Evolutionary conservation across 2,888 invertebrate genomes (phyloP), one percentile per base, ranked within the genome.

Genomic region (Bibio marci): DNA sequence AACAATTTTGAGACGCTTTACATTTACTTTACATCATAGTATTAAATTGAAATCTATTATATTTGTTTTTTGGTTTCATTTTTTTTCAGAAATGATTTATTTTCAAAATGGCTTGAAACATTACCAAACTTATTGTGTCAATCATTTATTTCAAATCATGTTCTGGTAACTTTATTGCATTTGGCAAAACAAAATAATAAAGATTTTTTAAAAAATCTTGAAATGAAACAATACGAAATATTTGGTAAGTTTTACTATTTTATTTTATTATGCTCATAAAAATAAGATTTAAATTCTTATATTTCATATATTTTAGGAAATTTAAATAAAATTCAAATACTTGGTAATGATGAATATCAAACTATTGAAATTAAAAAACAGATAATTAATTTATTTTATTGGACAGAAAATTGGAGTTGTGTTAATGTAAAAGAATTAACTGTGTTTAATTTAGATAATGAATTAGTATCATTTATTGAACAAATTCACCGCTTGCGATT

Each of bases 101-200:
- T 69, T 51, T 53, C 62, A 33, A 50, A 49, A 10, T 74, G 75
- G 67, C 53, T 75, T 1, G 54, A 56, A 41, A 64, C 64, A 41
- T 52, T 76, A 44, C 73, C 76, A 0, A 63, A 69, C 43, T 62
- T 74, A 42, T 56, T 78, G 35, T 58, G 60, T 8, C 52, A 70
- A 42, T 57, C 64, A n/a, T 51, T 62, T 30, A 59, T 77, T 7
- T 64, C 65, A 30, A 52, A 61, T 30, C 59, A 67, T 47, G 67
- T 69, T 4, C 52, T 76, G n/a, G 51, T 69, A 40, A 69, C 69
- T 6, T 58, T 77, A 43, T 65, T 70, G 13, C 63, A 65, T 44
- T 66, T 77, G 52, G 70, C 72, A 15, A 66, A 70, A 37, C 65
- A 66, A 38, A 66, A 64, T 44, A 71, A 70, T 49, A 43, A 40